A percentile compares a stretch with the other conserved stretches of the same genome.
Evolutionary conservation across 2,797 vertebrate species (phyloP).

Genomic region (Euthynnus affinis): DNA sequence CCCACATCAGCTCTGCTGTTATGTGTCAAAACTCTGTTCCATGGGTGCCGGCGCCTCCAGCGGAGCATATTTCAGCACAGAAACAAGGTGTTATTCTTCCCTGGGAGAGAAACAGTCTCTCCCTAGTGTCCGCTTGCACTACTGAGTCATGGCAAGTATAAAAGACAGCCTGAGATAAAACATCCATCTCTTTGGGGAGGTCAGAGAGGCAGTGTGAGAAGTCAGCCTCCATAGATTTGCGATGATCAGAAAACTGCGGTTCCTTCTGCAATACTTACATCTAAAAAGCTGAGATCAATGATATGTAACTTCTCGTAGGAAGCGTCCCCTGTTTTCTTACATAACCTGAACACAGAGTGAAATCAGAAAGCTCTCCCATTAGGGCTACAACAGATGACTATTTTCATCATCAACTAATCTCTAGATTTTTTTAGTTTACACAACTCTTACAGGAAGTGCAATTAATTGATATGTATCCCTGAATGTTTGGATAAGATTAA

Average conservation of each 20-base stretch:
- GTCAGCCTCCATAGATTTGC: slow-evolving; percentile 2
- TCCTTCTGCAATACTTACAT: background rate
- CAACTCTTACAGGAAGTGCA: too few relatives aligned
- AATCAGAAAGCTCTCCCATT: background rate
- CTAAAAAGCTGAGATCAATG: background rate
- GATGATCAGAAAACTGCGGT: background rate
- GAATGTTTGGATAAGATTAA: slow-evolving; percentile 10
- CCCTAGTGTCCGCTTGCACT: slow-evolving; percentile 27
- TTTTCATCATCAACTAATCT: slow-evolving; percentile 10
- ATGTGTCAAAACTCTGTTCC: slow-evolving; percentile 55
- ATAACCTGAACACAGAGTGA: background rate
- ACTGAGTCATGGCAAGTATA: slow-evolving; percentile 23
- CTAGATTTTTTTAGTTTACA: too few relatives aligned
- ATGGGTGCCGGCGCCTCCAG: slow-evolving; percentile 39
- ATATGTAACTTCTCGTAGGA: background rate
- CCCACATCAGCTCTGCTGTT: slow-evolving; percentile 49
- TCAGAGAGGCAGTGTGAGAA: slow-evolving; percentile 24
- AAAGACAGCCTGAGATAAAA: slow-evolving; percentile 34
- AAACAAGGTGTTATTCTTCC: slow-evolving; percentile 68
- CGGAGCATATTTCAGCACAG: slow-evolving; percentile 53
- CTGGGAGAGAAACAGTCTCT: slow-evolving; percentile 39
- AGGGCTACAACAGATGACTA: slow-evolving; percentile 4
- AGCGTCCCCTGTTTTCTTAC: background rate
- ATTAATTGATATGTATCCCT: too few relatives aligned
- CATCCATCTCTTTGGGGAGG: slow-evolving; percentile 12